Evolutionary conservation across 2,113 vertebrate genomes (phyloP), one percentile per base, ranked within the genome.

Genomic region (Ochotona curzoniae): DNA sequence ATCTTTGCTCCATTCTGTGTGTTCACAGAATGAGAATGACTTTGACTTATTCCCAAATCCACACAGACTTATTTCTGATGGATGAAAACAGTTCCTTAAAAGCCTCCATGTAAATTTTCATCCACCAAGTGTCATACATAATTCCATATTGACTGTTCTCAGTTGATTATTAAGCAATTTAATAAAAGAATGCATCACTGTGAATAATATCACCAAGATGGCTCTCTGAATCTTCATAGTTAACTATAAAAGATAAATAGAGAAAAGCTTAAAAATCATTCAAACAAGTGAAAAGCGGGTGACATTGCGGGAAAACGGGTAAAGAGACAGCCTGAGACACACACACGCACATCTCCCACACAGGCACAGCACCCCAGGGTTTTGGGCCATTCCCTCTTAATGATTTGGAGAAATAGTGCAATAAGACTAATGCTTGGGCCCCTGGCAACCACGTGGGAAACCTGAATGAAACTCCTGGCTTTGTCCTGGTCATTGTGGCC

Each of bases 171-270:
- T 63, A 51, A 60, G 21, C 64, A 18, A 91, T 90, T 49, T 73
- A 86, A 57, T 57, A 71, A 44, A 44, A 81, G 7, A 49, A 35
- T 79, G 83, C 21, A 35, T 2, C 30, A 44, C 7, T 57, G 54
- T 63, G 32, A 4, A 64, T 87, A 86, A 25, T 51, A 32, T 85
- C 15, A 35, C 51, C 44, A 57, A 91, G 28, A 66, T 76, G 64
- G 4, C 1, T 47, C 44, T 82, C 25, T 57, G n/a, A 93, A 30
- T 57, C 15, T 13, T 82, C 20, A 32, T 7, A 57, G 15, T 30
- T 93, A 89, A 63, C 83, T 86, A 49, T 23, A 64, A 82, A 87
- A 89, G 18, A 75, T 1, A 70, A 93, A 81, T n/a, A 73, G 80
- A 54, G 1, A 8, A 28, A 38, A 25, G 4, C 47, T 57, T 70